A percentile compares a stretch with the other conserved stretches of the same genome.
Conservation (phyloP, 2,113 vertebrate species). For the Podocnemis expansa region DNA sequence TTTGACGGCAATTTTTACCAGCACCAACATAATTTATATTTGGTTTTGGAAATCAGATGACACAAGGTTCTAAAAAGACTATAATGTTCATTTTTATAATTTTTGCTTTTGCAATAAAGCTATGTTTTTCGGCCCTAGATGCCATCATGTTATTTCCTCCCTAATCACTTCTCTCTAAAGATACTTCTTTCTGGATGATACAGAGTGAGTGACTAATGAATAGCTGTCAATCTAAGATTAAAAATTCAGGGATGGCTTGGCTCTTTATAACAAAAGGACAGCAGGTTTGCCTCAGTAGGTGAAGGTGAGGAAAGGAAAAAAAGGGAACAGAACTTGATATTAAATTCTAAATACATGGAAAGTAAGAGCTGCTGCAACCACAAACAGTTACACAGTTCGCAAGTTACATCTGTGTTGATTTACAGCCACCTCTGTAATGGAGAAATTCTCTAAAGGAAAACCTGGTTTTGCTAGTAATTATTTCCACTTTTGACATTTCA, state of each 20-base stretch:
- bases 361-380: background rate
- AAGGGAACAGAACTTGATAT: background rate
- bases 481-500: rapidly evolving
- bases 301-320: slow-evolving; percentile 26
- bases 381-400: background rate
- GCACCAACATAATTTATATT: background rate
- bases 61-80: background rate
- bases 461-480: background rate
- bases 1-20: background rate
- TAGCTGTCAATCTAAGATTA: background rate
- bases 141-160: background rate
- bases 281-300: background rate
- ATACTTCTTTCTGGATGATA: background rate
- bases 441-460: background rate
- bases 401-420: rapidly evolving
- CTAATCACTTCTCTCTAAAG: background rate
- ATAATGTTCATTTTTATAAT: no score
- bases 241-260: background rate
- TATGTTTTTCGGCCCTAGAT: rapidly evolving
- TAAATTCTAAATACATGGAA: background rate
- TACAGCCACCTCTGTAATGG: background rate
- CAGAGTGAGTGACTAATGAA: background rate
- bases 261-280: slow-evolving; percentile 9
- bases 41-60: background rate
- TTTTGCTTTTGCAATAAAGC: background rate